phyloP scores from a whole-genome alignment of 2,797 vertebrate species.

The Esox masquinongy region DNA sequence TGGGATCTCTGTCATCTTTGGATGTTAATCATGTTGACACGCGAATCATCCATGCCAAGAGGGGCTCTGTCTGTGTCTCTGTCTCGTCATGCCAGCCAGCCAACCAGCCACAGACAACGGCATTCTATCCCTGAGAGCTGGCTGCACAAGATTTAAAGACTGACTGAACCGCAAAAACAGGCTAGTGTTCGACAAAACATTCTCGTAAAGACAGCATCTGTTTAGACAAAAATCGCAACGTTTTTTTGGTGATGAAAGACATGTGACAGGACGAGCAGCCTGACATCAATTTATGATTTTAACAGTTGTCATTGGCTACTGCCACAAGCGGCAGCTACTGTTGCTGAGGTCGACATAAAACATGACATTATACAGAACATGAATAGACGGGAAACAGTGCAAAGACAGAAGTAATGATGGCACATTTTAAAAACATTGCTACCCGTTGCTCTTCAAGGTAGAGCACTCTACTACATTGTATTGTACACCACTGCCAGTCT shows the following conservation, averaged over 20 bases:
- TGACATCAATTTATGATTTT: no score
- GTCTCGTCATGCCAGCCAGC: slow-evolving; percentile 21
- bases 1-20: slow-evolving; percentile 73
- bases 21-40: slow-evolving; percentile 68
- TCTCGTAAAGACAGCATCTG: no score
- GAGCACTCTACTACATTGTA: not conserved
- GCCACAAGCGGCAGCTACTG: no score
- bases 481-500: not conserved
- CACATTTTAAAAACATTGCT: not conserved
- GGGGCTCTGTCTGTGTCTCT: slow-evolving; percentile 22
- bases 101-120: slow-evolving; percentile 16
- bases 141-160: not conserved
- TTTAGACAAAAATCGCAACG: no score
- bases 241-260: no score
- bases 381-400: no score
- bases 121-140: slow-evolving; percentile 2
- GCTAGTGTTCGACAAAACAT: not conserved
- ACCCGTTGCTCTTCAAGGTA: no score
- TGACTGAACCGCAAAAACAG: not conserved
- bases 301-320: no score
- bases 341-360: no score
- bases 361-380: no score
- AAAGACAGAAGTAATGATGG: no score
- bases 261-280: no score
- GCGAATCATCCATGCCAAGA: slow-evolving; percentile 55